phyloP scores from a whole-genome alignment of 2,888 invertebrate species.

The Drymonia ruficornis region DNA sequence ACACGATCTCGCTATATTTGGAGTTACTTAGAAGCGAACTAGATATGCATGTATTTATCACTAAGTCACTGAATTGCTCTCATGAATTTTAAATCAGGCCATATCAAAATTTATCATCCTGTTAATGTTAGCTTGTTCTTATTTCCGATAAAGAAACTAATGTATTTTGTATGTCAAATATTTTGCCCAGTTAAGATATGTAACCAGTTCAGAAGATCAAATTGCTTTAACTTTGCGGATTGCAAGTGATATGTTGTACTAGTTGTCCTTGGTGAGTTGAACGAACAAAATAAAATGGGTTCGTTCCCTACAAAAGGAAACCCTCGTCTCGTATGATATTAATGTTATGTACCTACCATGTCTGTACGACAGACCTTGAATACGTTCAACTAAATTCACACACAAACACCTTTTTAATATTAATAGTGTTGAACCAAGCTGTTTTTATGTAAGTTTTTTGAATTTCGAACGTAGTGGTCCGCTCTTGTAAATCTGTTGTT shows the following conservation, averaged over 20 bases:
- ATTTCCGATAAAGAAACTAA: too few relatives aligned
- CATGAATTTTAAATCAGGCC: neutral
- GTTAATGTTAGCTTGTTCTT: too few relatives aligned
- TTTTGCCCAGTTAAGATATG: too few relatives aligned
- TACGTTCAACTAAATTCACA: constrained; percentile 60
- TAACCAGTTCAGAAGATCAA: too few relatives aligned
- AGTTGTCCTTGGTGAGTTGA: constrained; percentile 43
- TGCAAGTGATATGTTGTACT: too few relatives aligned
- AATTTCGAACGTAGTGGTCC: constrained; percentile 24
- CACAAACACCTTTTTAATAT: constrained; percentile 59
- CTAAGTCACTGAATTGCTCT: neutral
- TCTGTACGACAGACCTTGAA: constrained; percentile 44
- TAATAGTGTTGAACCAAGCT: constrained; percentile 40
- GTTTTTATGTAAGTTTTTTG: constrained; percentile 26
- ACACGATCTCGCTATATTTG: constrained; percentile 17
- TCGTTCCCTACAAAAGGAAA: constrained; percentile 33
- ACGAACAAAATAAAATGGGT: constrained; percentile 35
- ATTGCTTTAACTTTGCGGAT: too few relatives aligned
- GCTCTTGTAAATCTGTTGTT: constrained; percentile 17
- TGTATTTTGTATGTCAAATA: too few relatives aligned
- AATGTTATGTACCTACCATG: constrained; percentile 35
- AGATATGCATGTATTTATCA: neutral
- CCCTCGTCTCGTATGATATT: constrained; percentile 28
- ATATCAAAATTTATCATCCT: neutral
- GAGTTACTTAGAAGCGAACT: constrained; percentile 14